Evolutionary conservation across 2,797 vertebrate genomes (phyloP).

Genomic region (Sylvilagus floridanus): DNA sequence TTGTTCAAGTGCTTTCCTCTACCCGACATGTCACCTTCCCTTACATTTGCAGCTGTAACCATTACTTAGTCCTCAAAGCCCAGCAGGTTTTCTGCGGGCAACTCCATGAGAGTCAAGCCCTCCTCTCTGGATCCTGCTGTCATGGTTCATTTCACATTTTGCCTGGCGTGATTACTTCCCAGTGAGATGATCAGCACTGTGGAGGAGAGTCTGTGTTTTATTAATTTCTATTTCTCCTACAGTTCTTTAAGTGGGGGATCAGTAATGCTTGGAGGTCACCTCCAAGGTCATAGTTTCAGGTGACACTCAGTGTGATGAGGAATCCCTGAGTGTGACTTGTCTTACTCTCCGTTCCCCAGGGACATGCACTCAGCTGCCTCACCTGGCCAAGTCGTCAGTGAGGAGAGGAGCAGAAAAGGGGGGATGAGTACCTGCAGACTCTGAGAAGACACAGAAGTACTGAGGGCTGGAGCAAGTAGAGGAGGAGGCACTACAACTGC

Average conservation of each 20-base stretch:
- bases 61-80: background rate
- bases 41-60: background rate
- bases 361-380: too few species aligned
- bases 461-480: background rate
- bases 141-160: background rate
- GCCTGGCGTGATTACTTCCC: background rate
- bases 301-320: background rate
- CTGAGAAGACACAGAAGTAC: background rate
- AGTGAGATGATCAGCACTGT: background rate
- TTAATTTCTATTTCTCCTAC: background rate
- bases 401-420: background rate
- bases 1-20: constrained; percentile 1
- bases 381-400: background rate
- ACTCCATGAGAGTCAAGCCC: background rate
- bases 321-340: background rate
- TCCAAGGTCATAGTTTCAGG: background rate
- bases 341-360: too few species aligned
- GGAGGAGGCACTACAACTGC: background rate
- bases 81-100: background rate
- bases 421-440: background rate
- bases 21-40: background rate
- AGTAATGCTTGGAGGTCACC: background rate
- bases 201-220: background rate
- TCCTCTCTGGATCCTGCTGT: background rate
- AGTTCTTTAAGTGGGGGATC: background rate